Conservation (phyloP, 2,113 vertebrate genomes). For the Phalacrocorax pelagicus region DNA sequence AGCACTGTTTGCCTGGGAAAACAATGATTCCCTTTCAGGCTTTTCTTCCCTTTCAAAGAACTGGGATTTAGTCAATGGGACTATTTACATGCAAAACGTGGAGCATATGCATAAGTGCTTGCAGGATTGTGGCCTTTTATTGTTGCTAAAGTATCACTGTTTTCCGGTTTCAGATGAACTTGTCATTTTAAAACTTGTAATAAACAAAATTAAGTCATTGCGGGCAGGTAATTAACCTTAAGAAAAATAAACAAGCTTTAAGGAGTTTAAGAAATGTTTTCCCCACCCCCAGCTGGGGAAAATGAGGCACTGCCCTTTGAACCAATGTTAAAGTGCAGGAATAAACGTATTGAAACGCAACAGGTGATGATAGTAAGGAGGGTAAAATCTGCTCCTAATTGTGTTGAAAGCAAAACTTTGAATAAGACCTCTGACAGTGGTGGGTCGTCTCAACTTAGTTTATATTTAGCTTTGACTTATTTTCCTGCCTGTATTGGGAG, state of each 20-base stretch:
- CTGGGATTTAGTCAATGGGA: slow-evolving; percentile 25
- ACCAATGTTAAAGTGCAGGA: not conserved
- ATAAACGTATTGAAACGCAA: not conserved
- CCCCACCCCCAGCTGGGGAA: not conserved
- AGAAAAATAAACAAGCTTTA: slow-evolving; percentile 20
- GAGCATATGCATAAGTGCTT: slow-evolving; percentile 49
- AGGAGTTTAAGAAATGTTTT: not conserved
- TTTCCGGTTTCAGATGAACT: slow-evolving; percentile 56
- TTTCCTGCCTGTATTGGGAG: not conserved
- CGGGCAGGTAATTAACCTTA: not conserved
- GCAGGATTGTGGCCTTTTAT: slow-evolving; percentile 13
- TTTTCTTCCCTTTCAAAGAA: slow-evolving; percentile 45
- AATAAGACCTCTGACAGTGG: not conserved
- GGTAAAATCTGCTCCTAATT: not conserved
- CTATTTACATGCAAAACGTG: slow-evolving; percentile 52
- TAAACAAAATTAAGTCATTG: slow-evolving; percentile 19
- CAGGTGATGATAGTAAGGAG: not conserved
- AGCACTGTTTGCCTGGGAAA: slow-evolving; percentile 26
- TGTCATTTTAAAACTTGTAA: slow-evolving; percentile 39
- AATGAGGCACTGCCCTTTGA: not conserved
- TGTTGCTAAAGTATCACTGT: slow-evolving; percentile 3
- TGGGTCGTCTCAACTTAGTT: not conserved
- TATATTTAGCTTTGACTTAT: not conserved
- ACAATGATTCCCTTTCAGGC: slow-evolving; percentile 46
- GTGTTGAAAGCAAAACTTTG: not conserved